These are phyloP conservation scores for Aricia artaxerxes DNA, from an alignment of 2,888 invertebrate genomes.

Conservation along the genomic window DNA sequence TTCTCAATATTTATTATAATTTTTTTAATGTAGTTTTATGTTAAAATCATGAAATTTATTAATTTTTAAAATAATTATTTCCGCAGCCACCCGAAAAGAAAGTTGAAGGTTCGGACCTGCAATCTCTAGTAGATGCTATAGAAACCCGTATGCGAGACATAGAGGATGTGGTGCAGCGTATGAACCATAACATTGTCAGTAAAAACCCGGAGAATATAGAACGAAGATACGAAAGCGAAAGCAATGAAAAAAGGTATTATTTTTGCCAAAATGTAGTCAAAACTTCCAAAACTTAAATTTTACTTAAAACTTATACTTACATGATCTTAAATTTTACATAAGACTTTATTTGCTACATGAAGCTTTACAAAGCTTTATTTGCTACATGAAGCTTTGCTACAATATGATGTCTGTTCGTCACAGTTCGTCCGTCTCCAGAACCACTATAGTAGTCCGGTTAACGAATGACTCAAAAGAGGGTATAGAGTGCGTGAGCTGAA, in stretches of 20 bases:
- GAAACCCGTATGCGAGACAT: constrained; percentile 70
- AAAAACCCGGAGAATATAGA: constrained; percentile 42
- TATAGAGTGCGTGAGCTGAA: no score
- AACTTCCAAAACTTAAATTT: neutral
- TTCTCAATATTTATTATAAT: neutral
- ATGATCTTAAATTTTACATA: no score
- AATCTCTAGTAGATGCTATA: constrained; percentile 68
- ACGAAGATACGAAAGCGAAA: constrained; percentile 35
- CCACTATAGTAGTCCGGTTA: no score
- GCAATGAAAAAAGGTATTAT: constrained; percentile 33
- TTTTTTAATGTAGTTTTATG: no score
- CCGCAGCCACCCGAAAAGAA: constrained; percentile 45
- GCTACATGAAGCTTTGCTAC: no score
- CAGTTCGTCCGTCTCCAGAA: no score
- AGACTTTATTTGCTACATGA: no score
- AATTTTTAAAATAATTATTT: constrained; percentile 4
- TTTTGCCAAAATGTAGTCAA: neutral
- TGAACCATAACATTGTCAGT: constrained; percentile 66
- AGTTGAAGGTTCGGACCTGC: constrained; percentile 53
- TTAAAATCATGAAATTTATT: neutral
- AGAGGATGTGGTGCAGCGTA: constrained; percentile 63
- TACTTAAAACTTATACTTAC: no score
- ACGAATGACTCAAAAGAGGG: no score
- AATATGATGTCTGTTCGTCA: no score
- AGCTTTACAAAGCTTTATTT: no score